phyloP scores from a whole-genome alignment of 1,140 invertebrate genomes.

The Papilio aristodemus region DNA sequence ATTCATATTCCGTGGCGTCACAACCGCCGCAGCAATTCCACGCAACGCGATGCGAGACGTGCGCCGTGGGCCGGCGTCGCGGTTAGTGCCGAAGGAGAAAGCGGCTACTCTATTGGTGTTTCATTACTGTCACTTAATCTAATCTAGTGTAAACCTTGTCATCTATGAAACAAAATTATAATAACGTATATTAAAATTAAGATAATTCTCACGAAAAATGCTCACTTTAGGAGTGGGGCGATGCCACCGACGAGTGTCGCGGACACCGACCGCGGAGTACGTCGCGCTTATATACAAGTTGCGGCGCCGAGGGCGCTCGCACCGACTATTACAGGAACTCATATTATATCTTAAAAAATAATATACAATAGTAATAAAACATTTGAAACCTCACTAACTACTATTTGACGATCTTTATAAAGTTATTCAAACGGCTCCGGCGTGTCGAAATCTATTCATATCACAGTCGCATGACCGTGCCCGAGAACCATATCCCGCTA shows the following conservation, averaged over 20 bases:
- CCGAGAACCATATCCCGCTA: slow-evolving; percentile 78
- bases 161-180: slow-evolving; percentile 73
- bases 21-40: slow-evolving; percentile 9
- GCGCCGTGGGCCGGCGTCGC: slow-evolving; percentile 72
- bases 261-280: slow-evolving; percentile 52
- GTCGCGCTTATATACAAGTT: slow-evolving; percentile 73
- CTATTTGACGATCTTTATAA: slow-evolving; percentile 75
- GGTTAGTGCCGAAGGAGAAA: slow-evolving; percentile 76
- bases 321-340: slow-evolving; percentile 77
- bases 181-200: slow-evolving; percentile 76
- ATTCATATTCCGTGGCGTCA: not conserved
- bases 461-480: slow-evolving; percentile 79
- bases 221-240: slow-evolving; percentile 72
- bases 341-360: slow-evolving; percentile 78
- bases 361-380: slow-evolving; percentile 79
- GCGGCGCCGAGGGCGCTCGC: slow-evolving; percentile 53
- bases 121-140: slow-evolving; percentile 80
- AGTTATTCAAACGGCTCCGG: slow-evolving; percentile 74
- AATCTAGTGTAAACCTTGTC: slow-evolving; percentile 79
- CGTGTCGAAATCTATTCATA: slow-evolving; percentile 77
- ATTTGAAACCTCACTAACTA: slow-evolving; percentile 80
- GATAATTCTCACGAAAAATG: slow-evolving; percentile 78
- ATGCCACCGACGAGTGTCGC: slow-evolving; percentile 49
- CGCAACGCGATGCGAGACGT: slow-evolving; percentile 36
- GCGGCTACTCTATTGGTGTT: slow-evolving; percentile 81